Conservation (phyloP, 2,797 vertebrate species). For the Sebastes steindachneri region DNA sequence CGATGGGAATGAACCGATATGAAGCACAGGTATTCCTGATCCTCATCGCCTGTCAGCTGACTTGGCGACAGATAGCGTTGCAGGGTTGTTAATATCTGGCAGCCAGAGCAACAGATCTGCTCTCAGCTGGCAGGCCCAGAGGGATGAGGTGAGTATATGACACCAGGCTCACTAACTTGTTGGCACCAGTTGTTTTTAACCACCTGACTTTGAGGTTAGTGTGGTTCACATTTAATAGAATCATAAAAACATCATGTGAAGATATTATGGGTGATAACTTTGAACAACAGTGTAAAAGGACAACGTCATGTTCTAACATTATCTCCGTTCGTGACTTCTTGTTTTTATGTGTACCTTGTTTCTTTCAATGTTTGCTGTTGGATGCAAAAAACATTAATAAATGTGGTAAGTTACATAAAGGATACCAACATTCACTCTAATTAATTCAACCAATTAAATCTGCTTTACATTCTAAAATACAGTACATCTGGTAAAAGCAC, state of each 20-base stretch:
- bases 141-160: conserved; percentile 23
- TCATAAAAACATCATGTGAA: not conserved
- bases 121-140: conserved; percentile 2
- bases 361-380: not conserved
- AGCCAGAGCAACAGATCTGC: conserved; percentile 18
- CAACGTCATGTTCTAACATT: not conserved
- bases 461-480: not conserved
- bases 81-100: conserved; percentile 26
- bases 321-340: not conserved
- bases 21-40: not conserved
- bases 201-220: not conserved
- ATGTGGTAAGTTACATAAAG: not conserved
- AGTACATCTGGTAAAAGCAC: not conserved
- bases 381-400: not conserved
- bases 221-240: not conserved
- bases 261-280: not conserved
- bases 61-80: conserved; percentile 24
- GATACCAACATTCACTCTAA: not conserved
- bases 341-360: not conserved
- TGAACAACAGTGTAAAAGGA: not conserved
- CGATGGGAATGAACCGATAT: not conserved
- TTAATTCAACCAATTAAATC: not conserved
- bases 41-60: conserved; percentile 42
- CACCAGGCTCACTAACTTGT: not conserved
- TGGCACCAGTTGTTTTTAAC: not conserved